These are phyloP conservation scores for Synanthedon andrenaeformis DNA, from an alignment of 2,888 invertebrate species.

Conservation along the genomic window DNA sequence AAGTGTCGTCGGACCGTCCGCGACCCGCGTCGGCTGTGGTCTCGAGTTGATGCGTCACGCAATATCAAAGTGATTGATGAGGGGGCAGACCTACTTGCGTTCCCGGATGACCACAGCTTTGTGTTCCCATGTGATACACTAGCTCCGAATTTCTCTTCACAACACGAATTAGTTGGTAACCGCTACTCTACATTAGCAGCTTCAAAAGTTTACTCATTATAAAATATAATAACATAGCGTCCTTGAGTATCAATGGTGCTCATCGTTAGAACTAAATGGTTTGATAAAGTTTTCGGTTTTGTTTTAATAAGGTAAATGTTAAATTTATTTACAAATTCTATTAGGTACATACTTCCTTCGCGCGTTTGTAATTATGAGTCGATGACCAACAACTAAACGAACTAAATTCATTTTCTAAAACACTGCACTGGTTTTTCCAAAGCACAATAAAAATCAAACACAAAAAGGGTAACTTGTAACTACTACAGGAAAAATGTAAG, in stretches of 20 bases:
- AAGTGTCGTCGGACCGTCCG: slow-evolving; percentile 19
- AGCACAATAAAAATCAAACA: no score
- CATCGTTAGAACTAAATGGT: no score
- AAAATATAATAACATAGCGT: not conserved
- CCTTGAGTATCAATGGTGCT: not conserved
- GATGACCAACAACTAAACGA: no score
- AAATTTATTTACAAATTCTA: no score
- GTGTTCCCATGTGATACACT: slow-evolving; percentile 3
- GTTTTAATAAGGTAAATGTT: no score
- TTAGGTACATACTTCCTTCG: no score
- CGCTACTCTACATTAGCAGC: not conserved
- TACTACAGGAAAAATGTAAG: no score
- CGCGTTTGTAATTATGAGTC: no score
- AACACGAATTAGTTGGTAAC: not conserved
- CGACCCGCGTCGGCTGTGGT: not conserved
- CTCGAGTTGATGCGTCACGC: slow-evolving; percentile 52
- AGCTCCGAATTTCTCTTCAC: not conserved
- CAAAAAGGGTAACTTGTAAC: no score
- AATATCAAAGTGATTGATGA: slow-evolving; percentile 59
- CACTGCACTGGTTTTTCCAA: no score
- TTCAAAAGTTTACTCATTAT: not conserved
- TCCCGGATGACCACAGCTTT: slow-evolving; percentile 22
- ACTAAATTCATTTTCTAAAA: no score
- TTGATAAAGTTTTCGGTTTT: no score
- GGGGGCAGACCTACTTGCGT: slow-evolving; percentile 14